phyloP scores from a whole-genome alignment of 2,113 vertebrate species.

The Lichenostomus cassidix region DNA sequence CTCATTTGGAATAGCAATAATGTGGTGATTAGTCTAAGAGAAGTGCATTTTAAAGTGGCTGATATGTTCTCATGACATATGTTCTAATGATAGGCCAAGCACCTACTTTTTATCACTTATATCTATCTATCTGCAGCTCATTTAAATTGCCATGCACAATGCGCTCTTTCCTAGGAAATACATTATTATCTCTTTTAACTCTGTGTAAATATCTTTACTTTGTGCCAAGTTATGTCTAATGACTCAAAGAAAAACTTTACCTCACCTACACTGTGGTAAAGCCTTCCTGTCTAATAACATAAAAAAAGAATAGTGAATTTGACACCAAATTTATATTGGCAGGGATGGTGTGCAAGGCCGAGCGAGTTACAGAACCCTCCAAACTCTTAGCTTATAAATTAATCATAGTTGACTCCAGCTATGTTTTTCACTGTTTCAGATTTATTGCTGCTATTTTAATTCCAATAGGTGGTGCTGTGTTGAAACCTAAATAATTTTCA shows the following conservation, averaged over 20 bases:
- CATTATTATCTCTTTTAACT: background rate
- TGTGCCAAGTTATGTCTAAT: background rate
- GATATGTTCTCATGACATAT: background rate
- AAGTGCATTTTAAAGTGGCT: background rate
- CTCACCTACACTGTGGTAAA: background rate
- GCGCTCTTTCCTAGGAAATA: background rate
- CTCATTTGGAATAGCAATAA: background rate
- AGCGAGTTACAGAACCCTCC: background rate
- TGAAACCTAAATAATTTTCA: background rate
- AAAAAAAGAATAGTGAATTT: background rate
- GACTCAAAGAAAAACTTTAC: background rate
- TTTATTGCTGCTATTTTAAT: background rate
- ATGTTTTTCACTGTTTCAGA: background rate
- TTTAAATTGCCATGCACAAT: background rate
- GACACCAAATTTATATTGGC: background rate
- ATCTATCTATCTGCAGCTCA: background rate
- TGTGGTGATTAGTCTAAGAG: background rate
- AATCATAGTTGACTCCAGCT: background rate
- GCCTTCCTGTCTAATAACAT: background rate
- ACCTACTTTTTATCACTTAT: background rate
- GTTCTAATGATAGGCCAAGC: background rate
- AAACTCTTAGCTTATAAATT: background rate
- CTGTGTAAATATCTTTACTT: background rate
- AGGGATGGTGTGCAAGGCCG: background rate
- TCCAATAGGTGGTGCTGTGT: conserved; percentile 42